phyloP scores from a whole-genome alignment of 2,113 vertebrate species.

The Ramphastos sulfuratus region DNA sequence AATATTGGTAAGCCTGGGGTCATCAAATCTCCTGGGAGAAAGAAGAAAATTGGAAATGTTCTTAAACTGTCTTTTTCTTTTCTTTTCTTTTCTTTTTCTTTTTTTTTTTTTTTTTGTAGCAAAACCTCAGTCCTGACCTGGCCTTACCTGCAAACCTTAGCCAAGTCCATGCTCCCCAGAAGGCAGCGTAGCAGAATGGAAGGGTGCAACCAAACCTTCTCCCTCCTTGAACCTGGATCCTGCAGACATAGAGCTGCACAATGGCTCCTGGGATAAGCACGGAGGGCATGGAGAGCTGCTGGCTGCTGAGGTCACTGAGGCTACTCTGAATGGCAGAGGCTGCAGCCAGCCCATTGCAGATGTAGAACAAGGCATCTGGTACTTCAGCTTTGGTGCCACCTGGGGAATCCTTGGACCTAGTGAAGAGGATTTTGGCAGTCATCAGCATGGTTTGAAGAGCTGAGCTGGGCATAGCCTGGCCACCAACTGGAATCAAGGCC shows the following conservation, averaged over 20 bases:
- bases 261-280: constrained; percentile 85
- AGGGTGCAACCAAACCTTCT: constrained; percentile 81
- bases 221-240: constrained; percentile 79
- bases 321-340: constrained; percentile 77
- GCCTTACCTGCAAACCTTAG: constrained; percentile 84
- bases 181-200: constrained; percentile 79
- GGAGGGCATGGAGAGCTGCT: constrained; percentile 79
- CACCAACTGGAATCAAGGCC: constrained; percentile 80
- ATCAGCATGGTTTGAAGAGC: constrained; percentile 59
- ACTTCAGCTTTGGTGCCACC: constrained; percentile 28
- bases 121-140: rapidly evolving
- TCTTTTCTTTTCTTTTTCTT: too few species aligned
- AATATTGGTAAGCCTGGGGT: neutral
- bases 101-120: neutral
- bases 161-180: constrained; percentile 90
- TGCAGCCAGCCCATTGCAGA: constrained; percentile 85
- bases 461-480: constrained; percentile 73
- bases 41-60: neutral
- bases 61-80: rapidly evolving
- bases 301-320: constrained; percentile 27
- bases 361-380: constrained; percentile 84
- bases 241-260: constrained; percentile 81
- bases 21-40: neutral
- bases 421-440: neutral
- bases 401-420: neutral